Evolutionary conservation across 2,797 vertebrate species (phyloP), one percentile per base, ranked within the genome.

Genomic region (Argya squamiceps): DNA sequence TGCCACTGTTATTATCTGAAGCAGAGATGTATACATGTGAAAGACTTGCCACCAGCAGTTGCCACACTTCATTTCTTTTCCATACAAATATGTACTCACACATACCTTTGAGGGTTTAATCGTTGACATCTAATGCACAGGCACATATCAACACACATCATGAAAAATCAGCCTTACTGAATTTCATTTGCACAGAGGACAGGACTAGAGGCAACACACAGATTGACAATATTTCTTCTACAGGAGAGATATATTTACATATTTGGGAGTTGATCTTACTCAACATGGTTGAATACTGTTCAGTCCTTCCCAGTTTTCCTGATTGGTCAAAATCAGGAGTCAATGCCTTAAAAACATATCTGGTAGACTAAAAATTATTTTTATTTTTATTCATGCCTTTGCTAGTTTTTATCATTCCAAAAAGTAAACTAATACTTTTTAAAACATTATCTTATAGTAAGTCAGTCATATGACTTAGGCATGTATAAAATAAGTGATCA

Each of bases 81-180:
- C 27, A 30, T 58, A 63, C 8, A 75, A 71, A 82, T 56, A 68
- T 13, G 20, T 14, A 34, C 32, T 27, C 18, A 76, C 20, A 43
- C 15, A 20, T 6, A 53, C 3, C 17, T 34, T 30, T 81, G 62
- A 69, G 53, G 67, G 50, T 34, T 79, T 93, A 73, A 92, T 69
- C 5, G 0, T 39, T 79, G 58, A 17, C 43, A 73, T 67, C 44
- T 59, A 65, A 58, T 85, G 36, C n/a, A 60, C 6, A 50, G 41
- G 9, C 59, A 84, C 19, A 24, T 46, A 70, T 59, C 46, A 39
- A 26, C 9, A 58, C 9, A 46, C 30, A 50, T 17, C 27, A 52
- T 47, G 70, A 85, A 88, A 93, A 77, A 84, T 43, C 64, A 60
- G 23, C 49, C 69, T 68, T 65, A 29, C 53, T 63, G 49, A 88